Base-by-base conservation (phyloP, 2,113 vertebrate species). In the Chamaea fasciata region DNA sequence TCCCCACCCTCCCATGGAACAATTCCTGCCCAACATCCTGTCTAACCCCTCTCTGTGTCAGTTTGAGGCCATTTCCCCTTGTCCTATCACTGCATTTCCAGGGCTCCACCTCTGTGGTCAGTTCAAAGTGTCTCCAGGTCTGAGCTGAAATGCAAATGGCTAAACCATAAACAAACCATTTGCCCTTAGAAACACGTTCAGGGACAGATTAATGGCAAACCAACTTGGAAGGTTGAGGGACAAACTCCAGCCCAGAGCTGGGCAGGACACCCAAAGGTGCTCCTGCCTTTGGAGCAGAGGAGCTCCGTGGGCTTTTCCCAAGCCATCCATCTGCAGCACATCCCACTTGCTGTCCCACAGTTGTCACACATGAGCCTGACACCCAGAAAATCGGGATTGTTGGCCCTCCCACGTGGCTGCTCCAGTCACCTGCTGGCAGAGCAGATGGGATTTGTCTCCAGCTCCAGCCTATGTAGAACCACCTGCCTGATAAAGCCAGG, bases 401-500 rank as follows among this genome's bases (percentile, higher is more conserved):
- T 76, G 55, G 44, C 64, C 76, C 50, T 95, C 76, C 88, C 3
- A 14, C 1, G 0, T 35, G 76, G 30, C 67, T 93, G 85, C 28
- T 56, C 21, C 75, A n/a, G 49, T 56, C 87, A 74, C 91, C 96
- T 60, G 85, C 88, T 87, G 88, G 59, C 63, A 49, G 41, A 90
- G 79, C 92, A 90, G 92, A 94, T 77, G 88, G 95, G 71, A 74
- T 90, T 93, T 93, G 59, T 65, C 8, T 5, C 73, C 74, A 73
- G 53, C 31, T 64, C 35, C 53, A 83, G 53, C 30, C 49, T 46
- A 2, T 0, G 1, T 17, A 37, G 31, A 70, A 33, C 24, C 22
- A 73, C 82, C 90, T 79, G 53, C 67, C 46, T 57, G 37, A 35
- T 46, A 77, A 83, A 90, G 85, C 31, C 33, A 16, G 53, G 35